phyloP scores from a whole-genome alignment of 2,113 vertebrate genomes.

The Edolisoma coerulescens region DNA sequence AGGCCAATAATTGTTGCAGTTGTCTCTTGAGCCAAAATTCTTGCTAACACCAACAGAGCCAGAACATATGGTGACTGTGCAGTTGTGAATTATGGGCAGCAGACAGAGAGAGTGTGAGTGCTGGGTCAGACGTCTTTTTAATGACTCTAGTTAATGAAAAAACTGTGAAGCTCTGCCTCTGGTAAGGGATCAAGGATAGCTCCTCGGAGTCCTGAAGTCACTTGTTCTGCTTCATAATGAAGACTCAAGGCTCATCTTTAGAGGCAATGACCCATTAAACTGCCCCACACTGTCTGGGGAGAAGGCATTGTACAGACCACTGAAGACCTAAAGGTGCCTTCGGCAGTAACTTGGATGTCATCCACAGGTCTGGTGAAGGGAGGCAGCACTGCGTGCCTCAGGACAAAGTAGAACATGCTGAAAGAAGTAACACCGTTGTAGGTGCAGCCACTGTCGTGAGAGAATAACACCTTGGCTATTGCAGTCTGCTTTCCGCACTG shows the following conservation, averaged over 20 bases:
- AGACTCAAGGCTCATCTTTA: neutral
- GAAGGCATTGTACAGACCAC: neutral
- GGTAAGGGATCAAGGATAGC: neutral
- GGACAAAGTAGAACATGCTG: neutral
- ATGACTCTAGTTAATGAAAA: neutral
- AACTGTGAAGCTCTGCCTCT: neutral
- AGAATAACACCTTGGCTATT: neutral
- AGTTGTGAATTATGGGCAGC: neutral
- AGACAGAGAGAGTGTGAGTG: neutral
- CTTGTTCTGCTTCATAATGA: neutral
- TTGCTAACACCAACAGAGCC: neutral
- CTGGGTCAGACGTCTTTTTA: neutral
- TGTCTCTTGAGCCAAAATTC: neutral
- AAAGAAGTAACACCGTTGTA: neutral
- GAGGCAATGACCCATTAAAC: constrained; percentile 7
- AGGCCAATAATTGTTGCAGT: neutral
- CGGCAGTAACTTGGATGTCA: neutral
- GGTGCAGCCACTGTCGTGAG: neutral
- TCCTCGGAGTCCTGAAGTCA: neutral
- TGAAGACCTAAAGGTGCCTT: neutral
- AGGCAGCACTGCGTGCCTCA: fast-evolving
- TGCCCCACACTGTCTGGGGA: neutral
- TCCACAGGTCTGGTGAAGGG: neutral
- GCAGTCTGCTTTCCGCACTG: neutral
- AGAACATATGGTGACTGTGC: neutral